Conservation (phyloP, 2,113 vertebrate genomes). For the Cathartes aura region DNA sequence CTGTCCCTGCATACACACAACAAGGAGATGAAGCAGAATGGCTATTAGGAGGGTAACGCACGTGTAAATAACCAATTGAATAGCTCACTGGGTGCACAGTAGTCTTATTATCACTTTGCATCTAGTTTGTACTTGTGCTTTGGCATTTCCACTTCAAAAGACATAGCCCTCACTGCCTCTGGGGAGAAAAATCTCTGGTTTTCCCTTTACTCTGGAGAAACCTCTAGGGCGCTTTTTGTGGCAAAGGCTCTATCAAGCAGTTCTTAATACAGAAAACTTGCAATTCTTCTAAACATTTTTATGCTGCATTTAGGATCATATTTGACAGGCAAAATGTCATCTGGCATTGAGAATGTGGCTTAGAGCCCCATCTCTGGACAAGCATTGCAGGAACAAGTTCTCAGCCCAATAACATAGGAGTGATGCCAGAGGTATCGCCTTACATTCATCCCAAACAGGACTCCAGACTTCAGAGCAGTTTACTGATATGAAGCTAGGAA, state of each 20-base stretch:
- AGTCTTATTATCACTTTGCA: background rate
- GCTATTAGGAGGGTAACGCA: background rate
- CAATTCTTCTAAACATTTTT: background rate
- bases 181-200: background rate
- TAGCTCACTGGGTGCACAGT: background rate
- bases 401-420: rapidly evolving
- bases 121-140: background rate
- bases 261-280: background rate
- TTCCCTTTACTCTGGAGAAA: background rate
- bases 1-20: background rate
- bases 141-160: conserved; percentile 11
- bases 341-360: background rate
- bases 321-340: background rate
- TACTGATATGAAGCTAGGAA: background rate
- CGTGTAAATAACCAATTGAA: background rate
- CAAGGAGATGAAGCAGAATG: background rate
- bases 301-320: background rate
- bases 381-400: background rate
- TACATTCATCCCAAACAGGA: background rate
- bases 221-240: background rate
- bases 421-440: background rate
- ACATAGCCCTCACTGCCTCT: background rate
- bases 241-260: background rate
- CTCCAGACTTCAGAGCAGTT: background rate
- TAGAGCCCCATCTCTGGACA: background rate